These are phyloP conservation scores for Brachypodius melanocephalos DNA, from an alignment of 2,113 vertebrate species.

Conservation along the genomic window DNA sequence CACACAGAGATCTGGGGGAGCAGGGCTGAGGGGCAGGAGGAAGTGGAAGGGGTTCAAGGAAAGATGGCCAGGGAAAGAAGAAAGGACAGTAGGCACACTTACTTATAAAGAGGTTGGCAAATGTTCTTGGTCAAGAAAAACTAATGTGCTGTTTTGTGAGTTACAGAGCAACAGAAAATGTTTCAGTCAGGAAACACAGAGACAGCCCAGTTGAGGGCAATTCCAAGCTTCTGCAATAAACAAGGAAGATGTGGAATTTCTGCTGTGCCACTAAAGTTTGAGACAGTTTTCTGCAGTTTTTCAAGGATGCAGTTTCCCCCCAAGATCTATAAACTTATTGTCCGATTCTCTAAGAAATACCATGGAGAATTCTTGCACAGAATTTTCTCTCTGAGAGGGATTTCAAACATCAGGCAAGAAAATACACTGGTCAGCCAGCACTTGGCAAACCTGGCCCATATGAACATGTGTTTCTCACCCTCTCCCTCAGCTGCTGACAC, in stretches of 20 bases:
- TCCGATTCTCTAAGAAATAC: background rate
- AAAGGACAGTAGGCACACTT: background rate
- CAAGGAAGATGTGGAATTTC: background rate
- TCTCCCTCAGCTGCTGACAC: background rate
- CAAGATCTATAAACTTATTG: background rate
- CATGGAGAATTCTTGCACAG: background rate
- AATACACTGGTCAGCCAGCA: background rate
- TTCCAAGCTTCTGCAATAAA: background rate
- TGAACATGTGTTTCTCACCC: accelerated
- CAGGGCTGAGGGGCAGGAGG: background rate
- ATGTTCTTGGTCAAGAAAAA: background rate
- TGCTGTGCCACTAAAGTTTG: background rate
- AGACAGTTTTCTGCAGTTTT: background rate
- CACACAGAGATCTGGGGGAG: background rate
- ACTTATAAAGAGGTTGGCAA: background rate
- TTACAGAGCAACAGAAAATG: background rate
- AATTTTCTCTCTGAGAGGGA: background rate
- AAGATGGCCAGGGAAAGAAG: background rate
- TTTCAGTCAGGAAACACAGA: background rate
- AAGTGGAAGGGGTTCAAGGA: background rate
- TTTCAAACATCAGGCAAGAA: background rate
- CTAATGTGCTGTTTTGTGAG: background rate
- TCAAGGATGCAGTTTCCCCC: background rate
- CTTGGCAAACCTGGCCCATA: background rate
- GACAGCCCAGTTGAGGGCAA: background rate